A percentile compares a stretch with the other conserved stretches of the same genome.
Conservation (phyloP, 2,888 invertebrate species). For the Oxycera nigricornis region DNA sequence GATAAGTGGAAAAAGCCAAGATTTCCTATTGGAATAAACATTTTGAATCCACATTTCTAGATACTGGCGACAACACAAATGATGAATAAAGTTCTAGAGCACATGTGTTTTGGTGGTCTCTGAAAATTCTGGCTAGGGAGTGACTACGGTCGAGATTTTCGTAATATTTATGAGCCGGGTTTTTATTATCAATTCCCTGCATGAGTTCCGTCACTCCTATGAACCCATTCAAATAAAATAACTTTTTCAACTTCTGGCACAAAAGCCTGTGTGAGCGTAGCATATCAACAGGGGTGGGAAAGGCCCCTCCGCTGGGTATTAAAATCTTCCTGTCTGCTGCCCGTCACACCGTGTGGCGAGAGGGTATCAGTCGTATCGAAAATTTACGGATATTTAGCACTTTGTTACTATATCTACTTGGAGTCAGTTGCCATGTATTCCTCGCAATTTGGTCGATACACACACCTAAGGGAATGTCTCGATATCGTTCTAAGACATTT, state of each 20-base stretch:
- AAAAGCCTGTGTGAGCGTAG: neutral
- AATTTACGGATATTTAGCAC: conserved; percentile 32
- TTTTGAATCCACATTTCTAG: neutral
- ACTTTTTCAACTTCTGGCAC: neutral
- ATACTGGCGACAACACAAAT: neutral
- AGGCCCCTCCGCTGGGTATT: neutral
- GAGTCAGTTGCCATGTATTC: neutral
- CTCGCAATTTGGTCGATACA: neutral
- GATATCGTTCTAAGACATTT: neutral
- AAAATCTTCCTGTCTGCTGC: neutral
- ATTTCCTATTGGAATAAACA: neutral
- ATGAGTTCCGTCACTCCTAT: neutral
- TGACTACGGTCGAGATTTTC: neutral
- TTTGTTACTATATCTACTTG: neutral
- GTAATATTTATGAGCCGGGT: conserved; percentile 2
- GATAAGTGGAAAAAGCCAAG: neutral
- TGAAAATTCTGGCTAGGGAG: neutral
- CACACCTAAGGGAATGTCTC: conserved; percentile 23
- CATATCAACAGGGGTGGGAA: neutral
- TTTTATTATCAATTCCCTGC: conserved; percentile 23
- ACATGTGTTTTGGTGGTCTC: neutral
- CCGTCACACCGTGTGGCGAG: neutral
- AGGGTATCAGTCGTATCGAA: neutral
- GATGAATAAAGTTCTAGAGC: conserved; percentile 18
- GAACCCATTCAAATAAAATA: neutral